Base-by-base conservation (phyloP, 2,797 vertebrate species). In the Phrynocephalus forsythii region DNA sequence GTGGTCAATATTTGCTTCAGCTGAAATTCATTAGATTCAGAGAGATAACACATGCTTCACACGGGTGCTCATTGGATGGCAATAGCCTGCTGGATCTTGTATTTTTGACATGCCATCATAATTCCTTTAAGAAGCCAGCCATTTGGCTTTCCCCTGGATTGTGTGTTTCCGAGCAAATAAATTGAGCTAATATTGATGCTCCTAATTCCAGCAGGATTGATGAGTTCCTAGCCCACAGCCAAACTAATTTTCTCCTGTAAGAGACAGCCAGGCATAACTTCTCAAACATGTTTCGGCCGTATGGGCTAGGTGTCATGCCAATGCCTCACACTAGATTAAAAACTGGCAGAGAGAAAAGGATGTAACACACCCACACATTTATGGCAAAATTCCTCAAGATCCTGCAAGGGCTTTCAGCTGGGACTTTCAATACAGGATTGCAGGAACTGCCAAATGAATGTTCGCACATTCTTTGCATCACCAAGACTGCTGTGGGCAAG, bases 201-300 rank as follows among this genome's bases (percentile, higher is more conserved):
- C 82, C 91, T 90, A 48, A 18, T 91, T 92, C 90, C 87, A 91
- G 75, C 22, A 85, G 85, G 85, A 87, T 85, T 73, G 90, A 88
- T 5, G 4, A 79, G 77, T 26, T 85, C 85, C 79, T 73, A 79
- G 68, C 50, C 13, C 56, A 84, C 50, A 72, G 87, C 86, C 78
- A 85, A 72, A 79, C 83, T 20, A 50, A 50, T 91, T 72, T 68
- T 56, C 0, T 0, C 0, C 24, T 56, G 79, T 80, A 38, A 79
- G 87, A 88, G 83, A 79, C 86, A 84, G 83, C 10, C 76, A 84
- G 77, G 82, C 79, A 52, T 2, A 0, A 79, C 83, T 87, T 83
- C 87, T 48, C 66, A 83, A 52, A 11, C 3, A 56, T 33, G 72
- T 63, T 60, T 33, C 38, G n/a, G 71, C 82, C 92, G 88, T 89